These are phyloP conservation scores for Plebejus melissa DNA, from an alignment of 2,888 invertebrate genomes.

Conservation along the genomic window DNA sequence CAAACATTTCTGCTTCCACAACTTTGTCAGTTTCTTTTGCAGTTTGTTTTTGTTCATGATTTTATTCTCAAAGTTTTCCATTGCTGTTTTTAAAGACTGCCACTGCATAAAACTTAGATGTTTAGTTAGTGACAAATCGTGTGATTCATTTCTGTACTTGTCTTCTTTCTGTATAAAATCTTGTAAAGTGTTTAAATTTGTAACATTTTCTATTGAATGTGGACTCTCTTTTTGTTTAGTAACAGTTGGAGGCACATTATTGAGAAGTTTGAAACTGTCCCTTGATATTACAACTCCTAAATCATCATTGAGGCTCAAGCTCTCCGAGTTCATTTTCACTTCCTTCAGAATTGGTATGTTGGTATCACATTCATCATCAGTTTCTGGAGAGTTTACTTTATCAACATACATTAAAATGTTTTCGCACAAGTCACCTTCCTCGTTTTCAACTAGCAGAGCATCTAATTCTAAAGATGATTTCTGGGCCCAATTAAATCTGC, in stretches of 20 bases:
- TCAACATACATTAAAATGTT: constrained; percentile 59
- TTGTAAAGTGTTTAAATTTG: constrained; percentile 48
- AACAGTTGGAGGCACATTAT: constrained; percentile 34
- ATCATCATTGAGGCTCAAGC: constrained; percentile 41
- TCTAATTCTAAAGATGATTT: constrained; percentile 47
- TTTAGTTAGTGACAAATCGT: constrained; percentile 51
- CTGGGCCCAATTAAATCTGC: constrained; percentile 59
- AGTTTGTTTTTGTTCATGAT: constrained; percentile 55
- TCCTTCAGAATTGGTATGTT: constrained; percentile 31
- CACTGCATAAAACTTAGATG: constrained; percentile 77
- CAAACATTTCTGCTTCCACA: constrained; percentile 69
- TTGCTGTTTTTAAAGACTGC: constrained; percentile 67
- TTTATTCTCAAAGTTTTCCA: constrained; percentile 50
- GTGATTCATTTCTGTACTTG: constrained; percentile 51
- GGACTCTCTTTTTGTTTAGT: constrained; percentile 31
- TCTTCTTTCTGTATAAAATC: constrained; percentile 61
- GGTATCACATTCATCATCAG: constrained; percentile 31
- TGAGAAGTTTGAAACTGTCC: constrained; percentile 45
- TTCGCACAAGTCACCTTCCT: constrained; percentile 49
- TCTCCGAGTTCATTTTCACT: constrained; percentile 30
- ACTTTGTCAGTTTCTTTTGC: constrained; percentile 57
- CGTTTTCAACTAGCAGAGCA: constrained; percentile 45
- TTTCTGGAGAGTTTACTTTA: constrained; percentile 47
- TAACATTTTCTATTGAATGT: constrained; percentile 52
- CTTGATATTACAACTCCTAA: constrained; percentile 50